phyloP scores from a whole-genome alignment of 2,113 vertebrate species.

The Rhizomys pruinosus region DNA sequence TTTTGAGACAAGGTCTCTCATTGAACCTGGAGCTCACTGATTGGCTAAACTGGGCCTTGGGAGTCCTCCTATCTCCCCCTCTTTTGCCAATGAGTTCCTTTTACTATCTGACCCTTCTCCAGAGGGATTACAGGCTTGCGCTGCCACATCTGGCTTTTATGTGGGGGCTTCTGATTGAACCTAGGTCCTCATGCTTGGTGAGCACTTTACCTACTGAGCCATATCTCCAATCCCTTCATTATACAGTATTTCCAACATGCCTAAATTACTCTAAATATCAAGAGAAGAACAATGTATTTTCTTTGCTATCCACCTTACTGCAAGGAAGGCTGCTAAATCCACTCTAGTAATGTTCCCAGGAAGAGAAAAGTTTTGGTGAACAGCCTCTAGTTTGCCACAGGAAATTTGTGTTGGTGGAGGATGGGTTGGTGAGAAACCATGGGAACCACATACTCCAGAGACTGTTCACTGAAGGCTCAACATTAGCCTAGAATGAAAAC shows the following conservation, averaged over 20 bases:
- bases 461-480: neutral
- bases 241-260: neutral
- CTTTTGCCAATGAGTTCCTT: neutral
- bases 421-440: conserved; percentile 3
- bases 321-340: conserved; percentile 38
- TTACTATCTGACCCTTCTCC: neutral
- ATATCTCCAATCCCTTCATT: neutral
- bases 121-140: neutral
- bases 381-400: conserved; percentile 21
- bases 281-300: conserved; percentile 40
- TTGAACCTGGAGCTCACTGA: neutral
- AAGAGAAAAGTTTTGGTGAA: conserved; percentile 6
- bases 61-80: neutral
- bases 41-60: neutral
- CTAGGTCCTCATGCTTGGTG: neutral
- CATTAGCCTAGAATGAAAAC: neutral
- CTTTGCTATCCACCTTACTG: neutral
- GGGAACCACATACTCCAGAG: neutral
- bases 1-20: neutral
- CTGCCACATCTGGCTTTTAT: neutral
- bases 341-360: neutral
- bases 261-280: neutral
- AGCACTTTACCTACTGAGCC: neutral
- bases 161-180: neutral
- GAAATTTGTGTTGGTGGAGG: neutral